phyloP scores from a whole-genome alignment of 2,797 vertebrate species.

The Enteromius thamalakanensis region DNA sequence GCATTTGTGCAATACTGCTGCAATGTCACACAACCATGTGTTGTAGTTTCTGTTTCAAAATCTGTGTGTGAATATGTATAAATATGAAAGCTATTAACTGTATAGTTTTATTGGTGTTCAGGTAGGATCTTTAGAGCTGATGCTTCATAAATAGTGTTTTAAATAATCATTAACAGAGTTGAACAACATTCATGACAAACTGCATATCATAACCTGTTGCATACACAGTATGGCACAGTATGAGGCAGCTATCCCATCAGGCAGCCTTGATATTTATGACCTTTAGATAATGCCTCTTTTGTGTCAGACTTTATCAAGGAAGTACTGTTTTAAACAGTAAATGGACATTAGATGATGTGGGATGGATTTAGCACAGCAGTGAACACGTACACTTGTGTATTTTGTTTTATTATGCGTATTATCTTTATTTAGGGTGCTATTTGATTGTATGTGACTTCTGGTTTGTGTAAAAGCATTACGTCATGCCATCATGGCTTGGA shows the following conservation, averaged over 20 bases:
- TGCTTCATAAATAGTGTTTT: neutral
- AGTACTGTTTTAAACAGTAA: conserved; percentile 11
- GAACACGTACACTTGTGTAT: neutral
- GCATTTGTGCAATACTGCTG: neutral
- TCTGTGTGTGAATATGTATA: neutral
- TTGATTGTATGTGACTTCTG: neutral
- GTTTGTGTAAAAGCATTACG: conserved; percentile 1
- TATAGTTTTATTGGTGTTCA: neutral
- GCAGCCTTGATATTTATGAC: conserved; percentile 9
- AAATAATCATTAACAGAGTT: conserved; percentile 5
- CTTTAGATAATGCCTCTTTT: neutral
- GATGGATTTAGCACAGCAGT: neutral
- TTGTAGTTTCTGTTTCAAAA: neutral
- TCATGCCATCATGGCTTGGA: neutral
- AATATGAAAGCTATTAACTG: neutral
- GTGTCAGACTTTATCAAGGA: neutral
- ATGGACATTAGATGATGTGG: neutral
- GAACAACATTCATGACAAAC: neutral
- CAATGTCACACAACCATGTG: neutral
- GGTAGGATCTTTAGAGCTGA: neutral
- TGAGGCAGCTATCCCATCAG: neutral
- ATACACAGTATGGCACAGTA: neutral
- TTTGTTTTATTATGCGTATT: neutral
- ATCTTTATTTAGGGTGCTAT: neutral
- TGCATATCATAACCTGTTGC: conserved; percentile 7